Evolutionary conservation across 2,797 vertebrate species (phyloP).

Genomic region (Clamator glandarius): DNA sequence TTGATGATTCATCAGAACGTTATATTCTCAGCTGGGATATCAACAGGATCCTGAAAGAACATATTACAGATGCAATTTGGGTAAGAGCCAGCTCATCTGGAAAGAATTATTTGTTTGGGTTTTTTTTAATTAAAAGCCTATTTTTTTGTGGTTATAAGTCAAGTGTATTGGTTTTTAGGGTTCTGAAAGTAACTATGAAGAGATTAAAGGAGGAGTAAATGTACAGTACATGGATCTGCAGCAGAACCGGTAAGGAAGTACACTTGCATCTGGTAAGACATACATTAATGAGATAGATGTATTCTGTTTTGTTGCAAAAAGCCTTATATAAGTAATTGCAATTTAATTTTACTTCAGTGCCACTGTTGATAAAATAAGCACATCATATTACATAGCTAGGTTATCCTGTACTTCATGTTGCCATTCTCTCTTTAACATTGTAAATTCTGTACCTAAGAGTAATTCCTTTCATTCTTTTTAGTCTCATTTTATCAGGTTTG

Average conservation of each 20-base stretch:
- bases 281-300: not conserved
- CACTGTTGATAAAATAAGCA: not conserved
- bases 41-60: conserved; percentile 83
- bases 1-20: conserved; percentile 86
- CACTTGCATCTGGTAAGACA: not conserved
- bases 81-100: conserved; percentile 75
- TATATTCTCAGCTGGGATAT: conserved; percentile 89
- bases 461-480: not conserved
- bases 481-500: not conserved
- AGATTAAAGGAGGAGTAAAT: conserved; percentile 89
- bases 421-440: not conserved
- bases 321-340: not conserved
- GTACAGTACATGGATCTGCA: conserved; percentile 90
- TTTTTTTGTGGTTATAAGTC: not conserved
- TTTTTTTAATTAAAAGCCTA: not conserved
- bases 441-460: not conserved
- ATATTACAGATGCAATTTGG: conserved; percentile 92
- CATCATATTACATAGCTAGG: not conserved
- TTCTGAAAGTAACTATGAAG: conserved; percentile 92
- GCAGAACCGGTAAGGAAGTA: conserved; percentile 85
- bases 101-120: not conserved
- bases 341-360: not conserved
- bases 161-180: conserved; percentile 78
- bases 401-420: not conserved
- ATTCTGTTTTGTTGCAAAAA: not conserved